Evolutionary conservation across 1,140 invertebrate genomes (phyloP), one percentile per base, ranked within the genome.

Genomic region (Neodiprion pinetum): DNA sequence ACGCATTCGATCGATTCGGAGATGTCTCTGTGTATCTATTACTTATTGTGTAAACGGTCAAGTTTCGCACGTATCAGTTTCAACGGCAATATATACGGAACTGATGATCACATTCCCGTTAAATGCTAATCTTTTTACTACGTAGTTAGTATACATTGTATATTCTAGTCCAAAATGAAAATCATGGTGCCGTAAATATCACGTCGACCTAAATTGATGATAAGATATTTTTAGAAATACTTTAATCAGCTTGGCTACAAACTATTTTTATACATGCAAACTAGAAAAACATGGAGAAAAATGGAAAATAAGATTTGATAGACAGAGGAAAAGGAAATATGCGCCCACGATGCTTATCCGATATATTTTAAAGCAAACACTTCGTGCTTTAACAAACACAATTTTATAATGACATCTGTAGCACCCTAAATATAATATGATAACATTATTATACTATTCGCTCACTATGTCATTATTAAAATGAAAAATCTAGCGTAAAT

Each of bases 61-160:
- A 14, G 53, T 61, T 61, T 61, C 53, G 53, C 53, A 61, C 53
- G 53, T 61, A 9, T 61, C 11, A 14, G 53, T 40, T 40, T 5
- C 28, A 40, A 40, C 28, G 28, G 28, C 28, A 40, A 40, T 61
- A 61, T 17, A 61, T 9, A 61, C 53, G 53, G 53, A 61, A 61
- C 53, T 61, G 53, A 61, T 61, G 11, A 61, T 61, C n/a, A 61
- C 53, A 61, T 61, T 61, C 53, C 53, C 53, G 53, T 17, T 61
- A 61, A 61, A 9, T 61, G n/a, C 11, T 61, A 9, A 17, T 61
- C 4, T 61, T 17, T 61, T 61, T 61, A 40, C 53, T 17, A 61
- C 53, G 53, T 61, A 61, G 53, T 61, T 61, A 21, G 17, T 21
- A 14, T 9, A 61, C 53, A 61, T 61, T 40, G 28, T 40, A 40